These are phyloP conservation scores for Oligia fasciuncula DNA, from an alignment of 2,888 invertebrate species.

Conservation along the genomic window DNA sequence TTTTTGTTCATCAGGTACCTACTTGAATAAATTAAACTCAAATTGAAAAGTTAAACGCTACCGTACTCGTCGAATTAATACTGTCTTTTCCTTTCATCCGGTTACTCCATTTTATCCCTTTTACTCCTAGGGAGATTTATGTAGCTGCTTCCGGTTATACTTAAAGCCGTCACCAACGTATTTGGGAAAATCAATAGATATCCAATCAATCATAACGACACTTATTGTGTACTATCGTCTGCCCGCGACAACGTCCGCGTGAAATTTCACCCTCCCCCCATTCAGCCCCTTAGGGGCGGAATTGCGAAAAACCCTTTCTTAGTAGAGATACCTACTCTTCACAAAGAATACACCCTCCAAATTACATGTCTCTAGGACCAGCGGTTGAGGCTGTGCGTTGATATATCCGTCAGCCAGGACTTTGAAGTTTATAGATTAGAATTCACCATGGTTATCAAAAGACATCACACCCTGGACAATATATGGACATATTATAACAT, in stretches of 20 bases:
- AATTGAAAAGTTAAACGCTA: too few relatives aligned
- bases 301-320: too few relatives aligned
- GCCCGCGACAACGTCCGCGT: too few relatives aligned
- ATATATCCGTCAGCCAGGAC: too few relatives aligned
- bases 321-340: too few relatives aligned
- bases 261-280: too few relatives aligned
- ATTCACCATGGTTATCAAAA: background rate
- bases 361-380: too few relatives aligned
- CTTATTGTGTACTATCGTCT: background rate
- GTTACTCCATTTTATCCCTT: background rate
- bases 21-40: background rate
- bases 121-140: background rate
- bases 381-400: too few relatives aligned
- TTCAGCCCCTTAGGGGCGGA: too few relatives aligned
- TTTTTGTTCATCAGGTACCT: background rate
- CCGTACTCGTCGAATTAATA: too few relatives aligned
- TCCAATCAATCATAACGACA: background rate
- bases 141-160: background rate
- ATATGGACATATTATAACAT: background rate
- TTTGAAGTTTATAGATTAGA: background rate
- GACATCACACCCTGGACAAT: background rate
- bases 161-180: background rate
- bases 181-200: background rate
- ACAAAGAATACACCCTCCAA: too few relatives aligned
- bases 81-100: background rate